Base-by-base conservation (phyloP, 2,888 invertebrate species). In the Onchidella celtica region DNA sequence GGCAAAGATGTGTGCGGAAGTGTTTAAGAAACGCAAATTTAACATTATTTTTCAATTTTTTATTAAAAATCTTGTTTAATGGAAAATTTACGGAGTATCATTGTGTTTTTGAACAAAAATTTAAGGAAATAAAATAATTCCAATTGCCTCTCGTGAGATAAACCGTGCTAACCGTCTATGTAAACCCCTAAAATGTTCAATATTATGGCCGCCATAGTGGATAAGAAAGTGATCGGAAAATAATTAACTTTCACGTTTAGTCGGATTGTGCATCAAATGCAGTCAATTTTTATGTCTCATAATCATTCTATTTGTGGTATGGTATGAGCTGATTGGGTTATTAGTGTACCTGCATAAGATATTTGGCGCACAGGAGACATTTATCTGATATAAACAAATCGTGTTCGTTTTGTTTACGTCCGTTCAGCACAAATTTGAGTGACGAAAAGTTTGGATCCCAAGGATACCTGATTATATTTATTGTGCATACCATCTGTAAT, bases 141-240 rank as follows among this genome's bases (percentile, higher is more conserved):
- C n/a, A 6, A 24, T 4, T 38, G 36, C 3, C 17, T 75, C 68
- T 63, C 76, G 70, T 72, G 81, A 81, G 81, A 81, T 34, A 69
- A 63, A 9, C 81, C 81, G 76, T 81, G 81, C 81, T 70, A 81
- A 76, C 76, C 76, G 76, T 76, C 75, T 81, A 21, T 81, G 81
- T 57, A 61, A 38, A 47, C 81, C 81, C 81, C 81, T 59, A 70
- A 81, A 70, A 57, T 76, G 81, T 81, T 81, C 81, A 81, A 81
- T 81, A 81, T 81, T 81, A 81, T 81, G 81, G 81, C 81, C 81
- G 81, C 81, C 81, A 81, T 81, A 75, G 76, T 81, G 72, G 79
- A 78, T 78, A 59, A 55, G 78, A 69, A 77, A 69, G 70, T 61
- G 59, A 70, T 69, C 40, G 57, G 32, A 78, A 78, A 78, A 69